A percentile compares a stretch with the other conserved stretches of the same genome.
These are phyloP conservation scores for Lucifuga dentata DNA, from an alignment of 2,113 vertebrate species.

Conservation along the genomic window DNA sequence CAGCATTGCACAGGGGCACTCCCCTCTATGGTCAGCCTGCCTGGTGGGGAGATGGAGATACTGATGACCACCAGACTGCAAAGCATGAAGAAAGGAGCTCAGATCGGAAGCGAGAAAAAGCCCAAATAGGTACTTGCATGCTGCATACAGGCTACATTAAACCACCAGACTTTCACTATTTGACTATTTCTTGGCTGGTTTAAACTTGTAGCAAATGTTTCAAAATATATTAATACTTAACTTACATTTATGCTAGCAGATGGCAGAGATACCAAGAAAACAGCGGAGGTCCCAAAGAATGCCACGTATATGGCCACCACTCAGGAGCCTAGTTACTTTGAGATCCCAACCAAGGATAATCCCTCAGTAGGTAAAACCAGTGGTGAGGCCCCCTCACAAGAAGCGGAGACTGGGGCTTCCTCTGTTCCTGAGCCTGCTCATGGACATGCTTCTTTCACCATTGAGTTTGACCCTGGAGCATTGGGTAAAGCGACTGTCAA, in stretches of 20 bases:
- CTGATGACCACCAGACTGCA: constrained; percentile 83
- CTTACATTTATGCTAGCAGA: constrained; percentile 12
- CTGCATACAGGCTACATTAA: not conserved
- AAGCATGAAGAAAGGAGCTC: constrained; percentile 84
- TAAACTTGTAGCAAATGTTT: too few species aligned
- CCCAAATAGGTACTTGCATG: constrained; percentile 69
- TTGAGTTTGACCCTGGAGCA: constrained; percentile 92
- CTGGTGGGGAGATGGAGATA: constrained; percentile 95
- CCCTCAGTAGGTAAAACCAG: constrained; percentile 78
- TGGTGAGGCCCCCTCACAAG: constrained; percentile 86
- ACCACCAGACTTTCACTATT: too few species aligned
- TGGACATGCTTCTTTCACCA: constrained; percentile 96
- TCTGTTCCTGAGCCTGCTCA: constrained; percentile 79
- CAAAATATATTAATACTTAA: not conserved
- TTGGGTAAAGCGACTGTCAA: constrained; percentile 92
- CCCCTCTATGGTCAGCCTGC: constrained; percentile 96
- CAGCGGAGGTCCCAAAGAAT: constrained; percentile 79
- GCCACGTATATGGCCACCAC: constrained; percentile 75
- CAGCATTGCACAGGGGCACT: constrained; percentile 89
- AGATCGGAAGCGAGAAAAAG: constrained; percentile 82
- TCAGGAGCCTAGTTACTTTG: constrained; percentile 96
- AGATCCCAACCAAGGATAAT: constrained; percentile 94
- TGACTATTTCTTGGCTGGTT: too few species aligned
- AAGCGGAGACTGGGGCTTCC: constrained; percentile 80
- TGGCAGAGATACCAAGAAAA: constrained; percentile 67